Evolutionary conservation across 2,113 vertebrate species (phyloP).

Genomic region (Crotalus horridus): DNA sequence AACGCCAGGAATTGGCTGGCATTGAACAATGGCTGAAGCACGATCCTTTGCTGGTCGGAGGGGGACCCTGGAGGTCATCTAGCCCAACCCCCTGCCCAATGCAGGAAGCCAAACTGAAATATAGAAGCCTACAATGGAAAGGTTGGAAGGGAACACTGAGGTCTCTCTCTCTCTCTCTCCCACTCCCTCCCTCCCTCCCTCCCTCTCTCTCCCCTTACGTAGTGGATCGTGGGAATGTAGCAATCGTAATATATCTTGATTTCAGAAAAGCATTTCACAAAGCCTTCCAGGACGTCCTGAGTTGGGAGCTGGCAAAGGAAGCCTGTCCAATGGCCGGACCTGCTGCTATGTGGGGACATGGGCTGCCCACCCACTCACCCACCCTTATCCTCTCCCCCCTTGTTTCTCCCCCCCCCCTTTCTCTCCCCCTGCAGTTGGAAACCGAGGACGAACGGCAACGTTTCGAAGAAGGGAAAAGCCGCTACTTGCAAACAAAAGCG

Average conservation of each 20-base stretch:
- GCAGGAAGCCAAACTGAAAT: too few relatives aligned
- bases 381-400: background rate
- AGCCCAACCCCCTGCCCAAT: too few relatives aligned
- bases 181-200: background rate
- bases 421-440: constrained; percentile 70
- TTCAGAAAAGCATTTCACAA: background rate
- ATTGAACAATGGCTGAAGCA: too few relatives aligned
- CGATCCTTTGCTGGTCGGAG: too few relatives aligned
- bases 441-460: constrained; percentile 87
- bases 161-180: background rate
- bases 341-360: background rate
- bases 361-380: background rate
- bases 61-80: too few relatives aligned
- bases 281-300: too few relatives aligned
- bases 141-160: too few relatives aligned
- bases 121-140: too few relatives aligned
- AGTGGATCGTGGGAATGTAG: background rate
- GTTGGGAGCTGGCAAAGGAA: background rate
- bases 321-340: background rate
- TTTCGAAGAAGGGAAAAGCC: constrained; percentile 86
- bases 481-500: constrained; percentile 90
- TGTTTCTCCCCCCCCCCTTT: background rate
- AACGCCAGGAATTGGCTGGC: background rate
- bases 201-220: fast-evolving
- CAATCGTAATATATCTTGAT: background rate